Evolutionary conservation across 2,113 vertebrate species (phyloP).

Genomic region (Bubalus kerabau): DNA sequence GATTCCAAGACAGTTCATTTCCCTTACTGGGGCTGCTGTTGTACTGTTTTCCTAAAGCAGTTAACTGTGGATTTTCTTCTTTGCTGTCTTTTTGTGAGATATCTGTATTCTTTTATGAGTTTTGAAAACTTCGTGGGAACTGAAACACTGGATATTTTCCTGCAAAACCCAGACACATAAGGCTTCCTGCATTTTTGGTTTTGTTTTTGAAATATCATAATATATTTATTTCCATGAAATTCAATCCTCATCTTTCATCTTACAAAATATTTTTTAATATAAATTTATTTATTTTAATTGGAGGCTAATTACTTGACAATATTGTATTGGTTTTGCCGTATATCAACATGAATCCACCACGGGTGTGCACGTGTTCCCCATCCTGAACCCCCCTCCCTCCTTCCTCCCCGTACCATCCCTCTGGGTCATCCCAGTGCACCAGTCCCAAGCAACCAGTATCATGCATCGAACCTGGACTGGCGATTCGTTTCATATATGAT

Average conservation of each 20-base stretch:
- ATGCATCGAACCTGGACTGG: too few species aligned
- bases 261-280: neutral
- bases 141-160: neutral
- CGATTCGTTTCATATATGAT: too few species aligned
- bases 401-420: too few species aligned
- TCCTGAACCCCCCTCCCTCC: too few species aligned
- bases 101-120: neutral
- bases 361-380: too few species aligned
- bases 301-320: too few species aligned
- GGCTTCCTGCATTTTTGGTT: neutral
- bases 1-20: neutral
- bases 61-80: neutral
- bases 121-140: neutral
- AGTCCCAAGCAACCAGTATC: too few species aligned
- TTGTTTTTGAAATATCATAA: neutral
- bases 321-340: too few species aligned
- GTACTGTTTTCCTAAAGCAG: neutral
- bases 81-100: neutral
- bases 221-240: neutral
- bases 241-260: neutral
- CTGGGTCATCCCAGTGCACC: too few species aligned
- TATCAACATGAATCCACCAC: too few species aligned
- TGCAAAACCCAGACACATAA: neutral
- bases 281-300: too few species aligned
- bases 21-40: neutral